Evolutionary conservation across 2,797 vertebrate genomes (phyloP), one percentile per base, ranked within the genome.

Genomic region (Hozukius guyotensis): DNA sequence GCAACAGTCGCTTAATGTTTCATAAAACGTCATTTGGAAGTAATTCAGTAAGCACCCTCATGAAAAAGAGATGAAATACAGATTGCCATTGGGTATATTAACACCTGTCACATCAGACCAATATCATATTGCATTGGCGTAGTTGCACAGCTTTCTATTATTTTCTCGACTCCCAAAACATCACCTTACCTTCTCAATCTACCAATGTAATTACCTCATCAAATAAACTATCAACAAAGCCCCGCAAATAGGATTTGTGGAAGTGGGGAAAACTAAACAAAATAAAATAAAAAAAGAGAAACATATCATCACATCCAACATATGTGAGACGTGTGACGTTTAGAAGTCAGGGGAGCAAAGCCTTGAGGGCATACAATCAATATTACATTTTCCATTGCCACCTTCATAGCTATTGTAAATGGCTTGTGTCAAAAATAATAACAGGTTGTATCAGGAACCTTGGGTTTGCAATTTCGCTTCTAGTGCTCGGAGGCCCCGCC

Each of bases 391-490:
- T 96, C 95, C 94, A 95, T 96, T 92, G 95, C 95, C 95, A 96
- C 95, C 96, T 96, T 96, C 95, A 94, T 94, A 94, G 95, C 94
- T 93, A 95, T 96, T 96, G 95, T 96, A 96, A 96, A 96, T 96
- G 96, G 95, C 95, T 96, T 95, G 95, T 96, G 96, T 96, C 96
- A 96, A 96, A 96, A 96, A 96, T 95, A 96, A 96, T 96, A 96
- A 96, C 96, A 96, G 95, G 94, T 95, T 95, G 94, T 95, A 96
- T 96, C 95, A 94, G 94, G 91, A 96, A 96, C 95, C 96, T 95
- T 95, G 94, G 95, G 95, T 96, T 96, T 95, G 96, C 95, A 96
- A 96, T 96, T 96, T 96, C 88, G 84, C 91, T 95, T 90, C 89
- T 89, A 87, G 93, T 88, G 93, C 94, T 95, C 16, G 86, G 93